Percentiles rank a stretch among this genome's conserved stretches.
phyloP scores from a whole-genome alignment of 1,140 invertebrate genomes.

The Calliopsis andreniformis region DNA sequence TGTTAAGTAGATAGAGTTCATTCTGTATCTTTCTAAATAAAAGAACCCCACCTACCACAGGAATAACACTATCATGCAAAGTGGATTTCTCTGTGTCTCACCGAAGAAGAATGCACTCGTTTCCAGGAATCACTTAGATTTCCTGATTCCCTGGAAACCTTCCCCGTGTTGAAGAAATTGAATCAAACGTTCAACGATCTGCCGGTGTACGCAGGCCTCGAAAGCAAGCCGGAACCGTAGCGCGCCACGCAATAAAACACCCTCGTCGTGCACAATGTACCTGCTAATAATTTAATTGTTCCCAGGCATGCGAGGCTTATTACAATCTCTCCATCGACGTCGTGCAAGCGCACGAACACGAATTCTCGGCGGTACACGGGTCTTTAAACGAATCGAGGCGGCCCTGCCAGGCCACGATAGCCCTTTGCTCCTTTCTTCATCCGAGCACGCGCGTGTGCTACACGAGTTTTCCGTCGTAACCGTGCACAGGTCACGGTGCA shows the following conservation, averaged over 20 bases:
- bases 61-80: too few species aligned
- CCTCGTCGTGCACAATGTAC: slow-evolving; percentile 42
- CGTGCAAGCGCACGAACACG: slow-evolving; percentile 34
- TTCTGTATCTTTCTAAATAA: too few species aligned
- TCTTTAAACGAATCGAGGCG: slow-evolving; percentile 7
- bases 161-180: too few species aligned
- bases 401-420: neutral
- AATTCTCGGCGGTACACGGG: slow-evolving; percentile 28
- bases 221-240: slow-evolving; percentile 32
- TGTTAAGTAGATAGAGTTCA: too few species aligned
- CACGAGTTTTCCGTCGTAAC: neutral
- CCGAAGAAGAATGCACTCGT: too few species aligned
- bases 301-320: slow-evolving; percentile 38
- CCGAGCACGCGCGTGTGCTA: neutral
- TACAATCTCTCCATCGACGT: slow-evolving; percentile 45
- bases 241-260: slow-evolving; percentile 37
- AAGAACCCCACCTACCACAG: too few species aligned
- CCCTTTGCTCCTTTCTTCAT: neutral
- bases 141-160: too few species aligned
- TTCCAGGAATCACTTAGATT: too few species aligned
- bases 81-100: too few species aligned
- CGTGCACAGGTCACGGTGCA: neutral
- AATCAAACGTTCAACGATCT: neutral
- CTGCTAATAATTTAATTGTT: slow-evolving; percentile 54
- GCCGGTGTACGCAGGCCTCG: neutral